phyloP scores from a whole-genome alignment of 1,140 invertebrate species.

The Sinonovacula constricta region DNA sequence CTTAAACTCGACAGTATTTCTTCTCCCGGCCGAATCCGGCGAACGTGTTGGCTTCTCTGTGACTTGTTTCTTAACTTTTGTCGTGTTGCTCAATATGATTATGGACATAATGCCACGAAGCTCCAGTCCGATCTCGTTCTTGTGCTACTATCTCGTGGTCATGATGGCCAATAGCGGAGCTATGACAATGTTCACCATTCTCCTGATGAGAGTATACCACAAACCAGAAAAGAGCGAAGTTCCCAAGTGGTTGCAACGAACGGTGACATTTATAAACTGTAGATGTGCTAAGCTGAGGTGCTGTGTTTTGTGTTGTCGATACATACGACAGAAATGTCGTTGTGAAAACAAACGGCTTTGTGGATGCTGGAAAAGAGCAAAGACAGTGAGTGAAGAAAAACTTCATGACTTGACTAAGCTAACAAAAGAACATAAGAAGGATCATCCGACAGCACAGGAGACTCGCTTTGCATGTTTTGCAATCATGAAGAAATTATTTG shows the following conservation, averaged over 20 bases:
- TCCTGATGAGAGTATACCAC: constrained; percentile 15
- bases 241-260: constrained; percentile 5
- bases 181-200: constrained; percentile 6
- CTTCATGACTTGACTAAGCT: too few species aligned
- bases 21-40: constrained; percentile 12
- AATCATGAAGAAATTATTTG: too few species aligned
- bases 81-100: constrained; percentile 32
- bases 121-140: constrained; percentile 1
- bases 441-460: too few species aligned
- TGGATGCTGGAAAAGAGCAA: background rate
- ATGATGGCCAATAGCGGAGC: constrained; percentile 32
- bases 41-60: constrained; percentile 20
- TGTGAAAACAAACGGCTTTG: background rate
- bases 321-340: background rate
- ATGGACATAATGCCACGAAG: constrained; percentile 9
- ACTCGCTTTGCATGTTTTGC: too few species aligned
- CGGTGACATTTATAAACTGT: background rate
- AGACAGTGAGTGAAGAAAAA: background rate
- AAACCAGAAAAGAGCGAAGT: constrained; percentile 13
- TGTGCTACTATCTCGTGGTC: constrained; percentile 11
- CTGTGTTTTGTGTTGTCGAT: background rate
- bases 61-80: constrained; percentile 26
- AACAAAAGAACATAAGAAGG: too few species aligned
- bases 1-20: constrained; percentile 18
- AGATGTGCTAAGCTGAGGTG: background rate